Evolutionary conservation across 2,888 invertebrate species (phyloP).

Genomic region (Acronicta leporina): DNA sequence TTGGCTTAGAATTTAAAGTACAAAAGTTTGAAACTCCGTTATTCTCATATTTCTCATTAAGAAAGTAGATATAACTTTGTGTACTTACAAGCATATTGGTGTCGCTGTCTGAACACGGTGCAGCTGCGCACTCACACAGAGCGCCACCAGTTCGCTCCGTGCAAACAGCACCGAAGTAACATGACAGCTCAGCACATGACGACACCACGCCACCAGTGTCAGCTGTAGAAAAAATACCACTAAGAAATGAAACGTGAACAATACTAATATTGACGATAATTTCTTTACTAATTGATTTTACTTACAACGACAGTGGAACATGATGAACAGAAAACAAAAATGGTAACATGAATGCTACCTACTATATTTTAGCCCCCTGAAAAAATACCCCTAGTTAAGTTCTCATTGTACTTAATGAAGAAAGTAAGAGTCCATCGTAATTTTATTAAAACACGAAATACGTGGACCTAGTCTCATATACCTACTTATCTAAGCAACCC

Average conservation of each 20-base stretch:
- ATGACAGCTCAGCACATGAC: constrained; percentile 93
- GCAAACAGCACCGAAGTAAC: constrained; percentile 95
- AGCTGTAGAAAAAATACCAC: constrained; percentile 72
- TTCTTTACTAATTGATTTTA: too few species aligned
- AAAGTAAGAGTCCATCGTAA: too few species aligned
- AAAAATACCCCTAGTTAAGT: too few species aligned
- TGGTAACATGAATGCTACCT: too few species aligned
- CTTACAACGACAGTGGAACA: too few species aligned
- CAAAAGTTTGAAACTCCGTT: neutral
- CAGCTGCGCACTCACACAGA: constrained; percentile 93
- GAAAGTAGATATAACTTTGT: constrained; percentile 5
- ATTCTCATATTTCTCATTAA: too few species aligned
- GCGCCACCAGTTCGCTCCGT: constrained; percentile 92
- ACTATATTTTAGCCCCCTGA: too few species aligned
- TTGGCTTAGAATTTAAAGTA: constrained; percentile 1
- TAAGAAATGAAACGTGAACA: neutral
- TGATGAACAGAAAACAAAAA: too few species aligned
- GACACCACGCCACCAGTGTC: constrained; percentile 91
- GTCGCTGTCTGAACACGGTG: constrained; percentile 83
- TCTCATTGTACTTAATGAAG: too few species aligned
- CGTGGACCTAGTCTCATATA: constrained; percentile 12
- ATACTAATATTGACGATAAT: neutral
- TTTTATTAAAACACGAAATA: constrained; percentile 28
- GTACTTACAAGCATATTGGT: constrained; percentile 84
- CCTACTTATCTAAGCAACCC: constrained; percentile 36